These are phyloP conservation scores for Axea sp. DNA, from an alignment of 2,888 invertebrate species.

Conservation along the genomic window DNA sequence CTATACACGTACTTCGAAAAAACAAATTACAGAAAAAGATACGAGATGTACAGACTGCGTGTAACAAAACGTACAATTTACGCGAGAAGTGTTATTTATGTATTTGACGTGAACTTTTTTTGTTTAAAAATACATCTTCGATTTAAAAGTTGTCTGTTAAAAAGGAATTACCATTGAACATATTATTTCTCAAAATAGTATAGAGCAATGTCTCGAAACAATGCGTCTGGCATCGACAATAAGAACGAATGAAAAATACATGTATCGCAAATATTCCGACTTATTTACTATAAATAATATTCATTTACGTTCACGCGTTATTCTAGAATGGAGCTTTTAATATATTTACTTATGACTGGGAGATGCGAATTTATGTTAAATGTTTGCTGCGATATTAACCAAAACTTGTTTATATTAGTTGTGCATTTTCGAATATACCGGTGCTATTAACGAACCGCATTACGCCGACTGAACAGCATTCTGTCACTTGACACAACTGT, in stretches of 20 bases:
- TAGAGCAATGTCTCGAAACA: conserved; percentile 15
- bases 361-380: conserved; percentile 29
- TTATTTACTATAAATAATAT: conserved; percentile 36
- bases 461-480: neutral
- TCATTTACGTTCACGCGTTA: conserved; percentile 10
- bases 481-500: too few species aligned
- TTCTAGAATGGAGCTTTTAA: conserved; percentile 14
- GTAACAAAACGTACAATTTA: too few species aligned
- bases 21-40: too few species aligned
- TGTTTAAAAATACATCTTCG: conserved; percentile 10
- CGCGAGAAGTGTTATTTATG: too few species aligned
- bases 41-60: too few species aligned
- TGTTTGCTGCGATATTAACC: conserved; percentile 20
- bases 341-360: conserved; percentile 42
- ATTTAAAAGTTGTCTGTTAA: too few species aligned
- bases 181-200: conserved; percentile 24
- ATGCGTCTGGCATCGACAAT: conserved; percentile 17
- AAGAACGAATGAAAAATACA: conserved; percentile 29
- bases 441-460: too few species aligned
- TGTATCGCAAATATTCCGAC: conserved; percentile 15
- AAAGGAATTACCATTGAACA: neutral
- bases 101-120: too few species aligned
- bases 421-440: neutral
- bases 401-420: conserved; percentile 12
- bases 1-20: too few species aligned